These are phyloP conservation scores for Strigamia maritima DNA, from an alignment of 2,888 invertebrate species.

Conservation along the genomic window DNA sequence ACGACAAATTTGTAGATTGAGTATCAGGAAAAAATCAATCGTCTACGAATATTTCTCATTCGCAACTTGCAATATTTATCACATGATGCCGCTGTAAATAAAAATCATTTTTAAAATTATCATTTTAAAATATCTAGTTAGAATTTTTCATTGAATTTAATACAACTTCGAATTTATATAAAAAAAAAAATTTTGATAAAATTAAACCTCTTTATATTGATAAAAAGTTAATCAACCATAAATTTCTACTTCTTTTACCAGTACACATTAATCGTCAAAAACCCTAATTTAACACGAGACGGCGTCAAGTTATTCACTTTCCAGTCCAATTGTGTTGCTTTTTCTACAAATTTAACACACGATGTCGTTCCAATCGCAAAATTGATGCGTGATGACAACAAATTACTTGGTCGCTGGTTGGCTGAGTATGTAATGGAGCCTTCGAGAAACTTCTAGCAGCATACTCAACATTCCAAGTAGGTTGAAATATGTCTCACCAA, in stretches of 20 bases:
- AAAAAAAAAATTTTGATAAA: no score
- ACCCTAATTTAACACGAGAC: no score
- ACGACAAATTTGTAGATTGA: not conserved
- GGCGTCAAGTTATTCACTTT: no score
- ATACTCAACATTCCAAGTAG: constrained; percentile 17
- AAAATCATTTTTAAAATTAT: no score
- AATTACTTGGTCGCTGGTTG: not conserved
- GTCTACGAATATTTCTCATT: not conserved
- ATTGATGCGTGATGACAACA: not conserved
- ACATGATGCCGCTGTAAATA: no score
- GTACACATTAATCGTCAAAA: no score
- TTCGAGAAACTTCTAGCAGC: constrained; percentile 22
- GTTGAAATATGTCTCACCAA: constrained; percentile 28
- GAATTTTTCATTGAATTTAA: no score
- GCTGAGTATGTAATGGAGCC: not conserved
- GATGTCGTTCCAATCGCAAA: not conserved
- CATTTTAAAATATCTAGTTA: no score
- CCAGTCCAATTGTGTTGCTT: not conserved
- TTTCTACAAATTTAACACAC: not conserved
- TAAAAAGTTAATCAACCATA: no score
- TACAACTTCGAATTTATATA: no score
- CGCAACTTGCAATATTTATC: no score
- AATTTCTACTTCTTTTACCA: no score
- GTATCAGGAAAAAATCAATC: not conserved
- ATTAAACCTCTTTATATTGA: not conserved